Base-by-base conservation (phyloP, 2,113 vertebrate genomes). In the Danionella cerebrum region DNA sequence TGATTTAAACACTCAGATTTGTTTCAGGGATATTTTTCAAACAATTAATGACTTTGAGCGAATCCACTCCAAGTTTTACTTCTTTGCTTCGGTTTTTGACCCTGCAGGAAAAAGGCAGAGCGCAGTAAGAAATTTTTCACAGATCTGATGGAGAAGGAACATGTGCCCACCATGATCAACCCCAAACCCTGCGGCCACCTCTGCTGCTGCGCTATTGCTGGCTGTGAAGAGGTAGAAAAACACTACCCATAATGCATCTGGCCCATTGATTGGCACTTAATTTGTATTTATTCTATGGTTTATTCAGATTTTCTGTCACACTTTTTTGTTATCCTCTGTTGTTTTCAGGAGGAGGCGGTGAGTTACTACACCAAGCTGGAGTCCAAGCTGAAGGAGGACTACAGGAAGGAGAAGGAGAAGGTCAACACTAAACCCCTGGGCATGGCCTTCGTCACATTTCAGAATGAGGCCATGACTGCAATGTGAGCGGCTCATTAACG, bases 371-470 rank as follows among this genome's bases (percentile, higher is more conserved):
- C 93, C 0, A 93, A 92, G 75, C 84, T 89, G 71, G 94, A 97
- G 76, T 86, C 95, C 64, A 95, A 93, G 71, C 90, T 98, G 52
- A 98, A 96, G 72, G 94, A 97, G 64, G 95, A 98, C 54, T 98
- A 98, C 82, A 87, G 93, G 79, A 89, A 92, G 67, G 96, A 98
- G 80, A 97, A 95, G 80, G 93, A 96, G 83, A 98, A 97, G 39
- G 96, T 98, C 80, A 93, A 96, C 53, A 94, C 93, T 83, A 98
- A 98, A 62, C 96, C 94, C 0, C 86, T 97, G 10, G 94, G 95
- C 50, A 98, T 98, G 96, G 96, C 95, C 39, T 98, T 98, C 4
- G 94, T 98, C 87, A 98, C 96, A 50, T 98, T 98, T 82, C 94
- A 97, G 80, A 97, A 98, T 0, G 95, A 98, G 78, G 89, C 91